Evolutionary conservation across 2,888 invertebrate genomes (phyloP).

Genomic region (Agrotis exclamationis): DNA sequence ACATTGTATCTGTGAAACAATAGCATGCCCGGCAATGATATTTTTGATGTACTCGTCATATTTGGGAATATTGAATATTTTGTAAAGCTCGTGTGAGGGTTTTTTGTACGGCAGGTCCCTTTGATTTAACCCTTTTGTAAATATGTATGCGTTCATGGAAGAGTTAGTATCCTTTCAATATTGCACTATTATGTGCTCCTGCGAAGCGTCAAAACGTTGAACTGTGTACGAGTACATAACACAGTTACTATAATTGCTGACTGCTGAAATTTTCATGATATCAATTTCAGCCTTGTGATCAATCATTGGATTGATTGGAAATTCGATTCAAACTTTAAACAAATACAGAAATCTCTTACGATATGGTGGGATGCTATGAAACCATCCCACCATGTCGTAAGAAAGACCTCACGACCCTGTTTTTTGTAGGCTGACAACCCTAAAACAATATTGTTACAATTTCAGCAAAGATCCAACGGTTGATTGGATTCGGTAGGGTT

Average conservation of each 20-base stretch:
- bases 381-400: not conserved
- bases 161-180: slow-evolving; percentile 15
- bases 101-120: slow-evolving; percentile 21
- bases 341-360: too few relatives aligned
- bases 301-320: not conserved
- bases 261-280: not conserved
- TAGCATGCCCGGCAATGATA: slow-evolving; percentile 35
- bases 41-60: slow-evolving; percentile 46
- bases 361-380: too few relatives aligned
- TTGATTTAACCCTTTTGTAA: slow-evolving; percentile 21
- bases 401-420: slow-evolving; percentile 12
- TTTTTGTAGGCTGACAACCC: slow-evolving; percentile 56
- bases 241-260: not conserved
- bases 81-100: slow-evolving; percentile 15
- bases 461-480: slow-evolving; percentile 57
- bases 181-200: slow-evolving; percentile 28
- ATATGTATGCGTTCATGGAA: slow-evolving; percentile 13
- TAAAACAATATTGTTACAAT: slow-evolving; percentile 65
- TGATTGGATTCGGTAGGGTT: slow-evolving; percentile 67
- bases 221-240: not conserved
- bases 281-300: not conserved
- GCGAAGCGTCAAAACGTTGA: not conserved
- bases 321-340: not conserved
- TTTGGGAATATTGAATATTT: slow-evolving; percentile 41
- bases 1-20: slow-evolving; percentile 56